Evolutionary conservation across 2,797 vertebrate genomes (phyloP), one percentile per base, ranked within the genome.

Genomic region (Pantherophis alleghaniensis): DNA sequence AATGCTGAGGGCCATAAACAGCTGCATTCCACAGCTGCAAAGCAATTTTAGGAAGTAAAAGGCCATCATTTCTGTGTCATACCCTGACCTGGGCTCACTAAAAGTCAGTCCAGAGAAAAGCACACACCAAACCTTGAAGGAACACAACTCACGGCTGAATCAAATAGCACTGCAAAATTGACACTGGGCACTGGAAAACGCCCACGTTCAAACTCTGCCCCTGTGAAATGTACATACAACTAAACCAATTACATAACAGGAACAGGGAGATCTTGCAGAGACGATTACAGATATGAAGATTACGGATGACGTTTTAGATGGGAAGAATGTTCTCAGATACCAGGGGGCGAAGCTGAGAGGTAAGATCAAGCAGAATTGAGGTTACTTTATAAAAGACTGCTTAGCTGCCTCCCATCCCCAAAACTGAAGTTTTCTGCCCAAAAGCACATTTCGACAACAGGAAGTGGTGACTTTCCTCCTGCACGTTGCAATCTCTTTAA

Each of bases 391-490:
- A 51, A n/a, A 24, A 32, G 16, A 37, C 14, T 32, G 60, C 56
- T 18, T 51, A n/a, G 11, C 5, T 11, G 16, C 37, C n/a, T 16
- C 55, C 57, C 12, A 37, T 20, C 79, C 16, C 37, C 32, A 28
- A 28, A 26, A 57, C 32, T 13, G 57, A 26, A 28, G 16, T n/a
- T 6, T 74, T 0, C 63, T 18, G 6, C 47, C 59, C 11, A 16
- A 89, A 42, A 93, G 79, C 86, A 92, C 93, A 47, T 24, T 87
- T 63, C 92, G 0, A 4, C 91, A 59, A 0, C 0, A 0, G 92
- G 96, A 96, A 96, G 95, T 89, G 6, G 66, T 66, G 92, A 90
- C 94, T 83, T 56, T 90, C 59, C 88, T 66, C 92, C 92, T 60
- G 53, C 14, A 12, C 57, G 83, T n/a, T 57, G 20, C 22, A 0